phyloP scores from a whole-genome alignment of 2,113 vertebrate species.

The mouse (Mus musculus) region DNA sequence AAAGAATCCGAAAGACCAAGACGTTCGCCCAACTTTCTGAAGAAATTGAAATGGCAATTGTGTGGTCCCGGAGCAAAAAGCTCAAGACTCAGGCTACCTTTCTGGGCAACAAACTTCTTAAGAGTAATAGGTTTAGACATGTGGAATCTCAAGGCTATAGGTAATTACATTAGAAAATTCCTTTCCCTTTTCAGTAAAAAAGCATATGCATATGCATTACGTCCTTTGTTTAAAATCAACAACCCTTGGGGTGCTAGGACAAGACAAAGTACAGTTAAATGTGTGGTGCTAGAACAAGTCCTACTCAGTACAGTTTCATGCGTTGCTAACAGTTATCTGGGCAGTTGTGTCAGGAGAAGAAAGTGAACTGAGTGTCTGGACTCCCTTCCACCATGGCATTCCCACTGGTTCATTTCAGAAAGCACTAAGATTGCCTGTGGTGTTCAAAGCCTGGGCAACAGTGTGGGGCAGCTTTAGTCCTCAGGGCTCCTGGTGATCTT shows the following conservation, averaged over 20 bases:
- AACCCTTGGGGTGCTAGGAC: neutral
- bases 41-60: slow-evolving; percentile 82
- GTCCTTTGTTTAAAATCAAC: neutral
- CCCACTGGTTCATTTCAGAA: neutral
- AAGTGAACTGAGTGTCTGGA: neutral
- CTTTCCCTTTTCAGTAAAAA: neutral
- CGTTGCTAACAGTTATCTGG: neutral
- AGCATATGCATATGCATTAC: neutral
- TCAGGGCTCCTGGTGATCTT: neutral
- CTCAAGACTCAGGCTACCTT: slow-evolving; percentile 82
- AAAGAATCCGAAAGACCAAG: slow-evolving; percentile 75
- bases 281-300: no score
- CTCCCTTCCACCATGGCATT: neutral
- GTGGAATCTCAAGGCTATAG: slow-evolving; percentile 88
- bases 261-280: neutral
- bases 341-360: neutral
- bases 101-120: slow-evolving; percentile 86
- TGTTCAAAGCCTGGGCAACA: neutral
- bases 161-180: slow-evolving; percentile 72
- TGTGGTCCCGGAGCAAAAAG: slow-evolving; percentile 85
- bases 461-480: neutral
- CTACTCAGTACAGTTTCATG: neutral
- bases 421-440: neutral
- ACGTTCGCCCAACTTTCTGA: slow-evolving; percentile 86
- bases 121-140: slow-evolving; percentile 87